Percentiles rank a stretch among this genome's conserved stretches.
Conservation (phyloP, 2,888 invertebrate species). For the Ganaspis brasiliensis region DNA sequence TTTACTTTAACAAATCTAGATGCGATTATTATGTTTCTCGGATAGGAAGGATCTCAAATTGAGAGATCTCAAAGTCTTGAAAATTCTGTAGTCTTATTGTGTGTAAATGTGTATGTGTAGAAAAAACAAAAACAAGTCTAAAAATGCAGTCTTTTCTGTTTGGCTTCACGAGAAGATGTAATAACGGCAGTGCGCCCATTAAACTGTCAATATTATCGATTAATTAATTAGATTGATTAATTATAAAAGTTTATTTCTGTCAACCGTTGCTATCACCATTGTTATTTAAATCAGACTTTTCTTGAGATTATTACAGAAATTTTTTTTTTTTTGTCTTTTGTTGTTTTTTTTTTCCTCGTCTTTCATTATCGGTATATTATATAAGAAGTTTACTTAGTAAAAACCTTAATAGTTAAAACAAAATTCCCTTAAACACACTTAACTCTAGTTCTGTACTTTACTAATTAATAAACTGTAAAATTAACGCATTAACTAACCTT, state of each 20-base stretch:
- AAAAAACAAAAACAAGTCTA: slow-evolving; percentile 14
- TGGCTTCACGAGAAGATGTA: slow-evolving; percentile 29
- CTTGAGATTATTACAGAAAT: slow-evolving; percentile 33
- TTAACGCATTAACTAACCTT: slow-evolving; percentile 21
- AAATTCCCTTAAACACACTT: neutral
- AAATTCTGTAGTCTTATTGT: neutral
- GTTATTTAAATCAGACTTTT: slow-evolving; percentile 38
- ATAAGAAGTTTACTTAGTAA: neutral
- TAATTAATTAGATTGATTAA: neutral
- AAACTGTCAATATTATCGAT: slow-evolving; percentile 24
- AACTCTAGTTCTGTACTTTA: slow-evolving; percentile 20
- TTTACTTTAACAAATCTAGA: slow-evolving; percentile 5
- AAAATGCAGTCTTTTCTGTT: slow-evolving; percentile 41
- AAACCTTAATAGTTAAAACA: neutral
- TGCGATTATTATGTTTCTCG: slow-evolving; percentile 33
- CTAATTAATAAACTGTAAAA: slow-evolving; percentile 34
- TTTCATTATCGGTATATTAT: no score
- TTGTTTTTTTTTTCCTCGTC: no score
- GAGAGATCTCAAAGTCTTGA: neutral
- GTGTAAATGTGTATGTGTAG: neutral
- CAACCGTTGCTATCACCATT: slow-evolving; percentile 30
- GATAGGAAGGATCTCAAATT: neutral
- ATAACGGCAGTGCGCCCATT: slow-evolving; percentile 32
- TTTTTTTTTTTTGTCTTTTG: neutral
- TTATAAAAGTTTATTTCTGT: slow-evolving; percentile 28